Percentiles rank a stretch among this genome's conserved stretches.
Evolutionary conservation across 2,888 invertebrate genomes (phyloP).

Genomic region (Cantharis rustica): DNA sequence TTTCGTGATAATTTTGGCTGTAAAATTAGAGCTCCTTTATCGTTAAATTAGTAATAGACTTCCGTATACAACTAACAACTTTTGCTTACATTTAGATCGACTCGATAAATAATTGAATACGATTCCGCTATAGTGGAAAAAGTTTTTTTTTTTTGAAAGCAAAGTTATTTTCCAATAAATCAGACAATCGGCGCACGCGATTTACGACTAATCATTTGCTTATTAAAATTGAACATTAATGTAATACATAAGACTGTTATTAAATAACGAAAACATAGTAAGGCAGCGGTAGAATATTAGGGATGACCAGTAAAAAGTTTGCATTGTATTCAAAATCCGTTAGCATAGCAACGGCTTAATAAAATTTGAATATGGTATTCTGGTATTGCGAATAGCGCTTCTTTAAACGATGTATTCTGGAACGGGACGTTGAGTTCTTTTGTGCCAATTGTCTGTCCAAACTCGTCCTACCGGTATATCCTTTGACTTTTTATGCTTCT

Average conservation of each 20-base stretch:
- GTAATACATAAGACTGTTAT: constrained; percentile 32
- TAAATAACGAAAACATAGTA: constrained; percentile 33
- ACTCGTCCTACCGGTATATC: constrained; percentile 38
- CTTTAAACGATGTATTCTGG: constrained; percentile 31
- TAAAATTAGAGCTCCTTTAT: background rate
- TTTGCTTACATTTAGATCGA: constrained; percentile 15
- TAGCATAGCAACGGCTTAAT: constrained; percentile 36
- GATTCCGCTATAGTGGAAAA: constrained; percentile 23
- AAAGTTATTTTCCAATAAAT: constrained; percentile 24
- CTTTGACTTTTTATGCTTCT: constrained; percentile 31
- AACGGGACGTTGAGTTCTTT: constrained; percentile 35
- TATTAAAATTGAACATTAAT: constrained; percentile 33
- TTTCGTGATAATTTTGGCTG: background rate
- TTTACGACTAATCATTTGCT: constrained; percentile 32
- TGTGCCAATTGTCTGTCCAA: constrained; percentile 35
- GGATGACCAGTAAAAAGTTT: constrained; percentile 33
- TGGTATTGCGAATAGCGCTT: constrained; percentile 32
- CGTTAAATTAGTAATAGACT: constrained; percentile 15
- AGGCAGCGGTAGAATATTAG: background rate
- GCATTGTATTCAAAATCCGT: constrained; percentile 38
- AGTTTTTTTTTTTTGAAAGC: constrained; percentile 16
- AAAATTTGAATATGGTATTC: constrained; percentile 27
- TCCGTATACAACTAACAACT: constrained; percentile 11
- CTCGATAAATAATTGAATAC: constrained; percentile 13
- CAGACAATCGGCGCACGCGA: constrained; percentile 33